Base-by-base conservation (phyloP, 2,888 invertebrate species). In the Hypercompe scribonia region DNA sequence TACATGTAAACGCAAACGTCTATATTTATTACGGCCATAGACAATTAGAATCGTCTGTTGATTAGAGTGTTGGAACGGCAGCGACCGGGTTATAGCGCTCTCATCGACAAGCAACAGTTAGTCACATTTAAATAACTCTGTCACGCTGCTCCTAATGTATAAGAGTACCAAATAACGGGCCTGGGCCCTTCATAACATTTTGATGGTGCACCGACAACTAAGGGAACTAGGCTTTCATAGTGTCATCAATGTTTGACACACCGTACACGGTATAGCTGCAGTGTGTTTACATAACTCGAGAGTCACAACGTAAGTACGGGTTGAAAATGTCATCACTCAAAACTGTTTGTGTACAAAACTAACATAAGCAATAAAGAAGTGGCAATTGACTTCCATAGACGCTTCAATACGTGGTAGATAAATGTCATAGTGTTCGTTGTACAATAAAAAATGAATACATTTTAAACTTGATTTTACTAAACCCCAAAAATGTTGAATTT, bases 61-160 rank as follows among this genome's bases (percentile, higher is more conserved):
- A 87, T 74, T 74, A 72, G 86, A 85, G 86, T 82, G 83, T 78
- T 76, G 80, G 81, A 83, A 82, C 85, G 86, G 81, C 87, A 87
- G 88, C 88, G 89, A 89, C 92, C 89, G 88, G 89, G 90, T 92
- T 91, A 92, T 86, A 85, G 84, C 85, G 86, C 89, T 90, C 87
- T 84, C 87, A 89, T 89, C 89, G 87, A 82, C 83, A 78, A 82
- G 86, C 84, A 87, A 92, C 93, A 91, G 93, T 94, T 93, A 93
- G 84, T 90, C 87, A 87, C 90, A 93, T 93, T 93, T 92, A 93
- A 94, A 93, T 93, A 92, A 90, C 89, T 90, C 91, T 92, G 91
- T 93, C 91, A 92, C 90, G 93, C 87, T 88, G 88, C 82, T 78
- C 86, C 87, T 91, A 90, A 92, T 91, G 88, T 89, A 88, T 87